Evolutionary conservation across 2,888 invertebrate genomes (phyloP).

Genomic region (Pecten maximus): DNA sequence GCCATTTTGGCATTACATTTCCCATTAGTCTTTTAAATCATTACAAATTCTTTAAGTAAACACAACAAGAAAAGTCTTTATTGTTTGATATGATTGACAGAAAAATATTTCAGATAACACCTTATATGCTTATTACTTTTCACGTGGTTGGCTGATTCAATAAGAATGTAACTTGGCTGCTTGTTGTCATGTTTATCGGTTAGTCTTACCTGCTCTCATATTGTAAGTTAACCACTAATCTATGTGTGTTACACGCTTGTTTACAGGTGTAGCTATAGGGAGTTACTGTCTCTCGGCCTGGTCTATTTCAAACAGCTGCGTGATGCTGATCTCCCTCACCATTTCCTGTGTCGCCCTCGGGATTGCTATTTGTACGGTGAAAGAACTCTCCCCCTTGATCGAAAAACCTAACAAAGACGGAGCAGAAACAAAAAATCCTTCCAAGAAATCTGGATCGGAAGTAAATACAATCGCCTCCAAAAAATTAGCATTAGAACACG

Average conservation of each 20-base stretch:
- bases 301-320: conserved; percentile 1
- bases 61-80: too few species aligned
- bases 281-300: not conserved
- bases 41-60: too few species aligned
- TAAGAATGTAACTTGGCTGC: too few species aligned
- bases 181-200: too few species aligned
- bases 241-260: not conserved
- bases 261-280: not conserved
- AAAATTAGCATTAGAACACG: not conserved
- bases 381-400: not conserved
- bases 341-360: conserved; percentile 46
- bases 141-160: too few species aligned
- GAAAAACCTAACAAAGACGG: not conserved
- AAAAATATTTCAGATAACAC: too few species aligned
- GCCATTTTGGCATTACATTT: too few species aligned
- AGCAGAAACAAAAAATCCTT: not conserved
- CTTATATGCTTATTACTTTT: too few species aligned
- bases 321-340: conserved; percentile 42
- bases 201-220: too few species aligned
- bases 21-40: too few species aligned
- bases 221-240: not conserved
- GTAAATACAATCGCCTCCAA: not conserved
- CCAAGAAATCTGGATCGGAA: not conserved
- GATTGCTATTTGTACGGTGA: not conserved
- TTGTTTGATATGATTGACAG: too few species aligned